Percentiles rank a stretch among this genome's conserved stretches.
phyloP scores from a whole-genome alignment of 2,888 invertebrate species.

The Melanophora roralis region DNA sequence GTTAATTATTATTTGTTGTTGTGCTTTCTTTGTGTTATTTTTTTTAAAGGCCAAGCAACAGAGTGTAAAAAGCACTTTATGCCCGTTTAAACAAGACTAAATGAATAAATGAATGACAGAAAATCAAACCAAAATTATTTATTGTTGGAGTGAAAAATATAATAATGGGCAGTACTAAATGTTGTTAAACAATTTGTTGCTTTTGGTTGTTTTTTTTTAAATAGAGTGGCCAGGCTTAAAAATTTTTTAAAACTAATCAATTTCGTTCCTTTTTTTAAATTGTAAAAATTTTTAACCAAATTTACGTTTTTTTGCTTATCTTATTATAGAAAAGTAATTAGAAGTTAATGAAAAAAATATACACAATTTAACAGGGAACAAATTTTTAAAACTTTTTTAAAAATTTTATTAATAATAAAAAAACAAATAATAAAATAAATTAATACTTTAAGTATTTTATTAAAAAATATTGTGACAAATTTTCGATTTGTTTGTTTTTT shows the following conservation, averaged over 20 bases:
- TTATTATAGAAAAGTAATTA: no score
- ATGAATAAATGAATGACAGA: conserved; percentile 12
- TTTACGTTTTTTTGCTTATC: no score
- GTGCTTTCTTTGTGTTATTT: background rate
- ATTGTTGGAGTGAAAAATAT: conserved; percentile 17
- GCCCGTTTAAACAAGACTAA: conserved; percentile 39
- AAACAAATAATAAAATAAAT: no score
- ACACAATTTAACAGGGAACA: no score
- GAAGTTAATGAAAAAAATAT: no score
- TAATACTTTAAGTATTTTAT: no score
- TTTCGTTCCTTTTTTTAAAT: no score
- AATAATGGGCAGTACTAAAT: conserved; percentile 16
- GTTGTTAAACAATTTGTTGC: background rate
- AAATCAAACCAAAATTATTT: background rate
- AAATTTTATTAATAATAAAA: no score
- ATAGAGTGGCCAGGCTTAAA: background rate
- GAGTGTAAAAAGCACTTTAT: background rate
- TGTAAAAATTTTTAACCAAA: no score
- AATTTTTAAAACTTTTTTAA: no score
- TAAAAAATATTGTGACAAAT: no score
- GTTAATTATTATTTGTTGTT: background rate
- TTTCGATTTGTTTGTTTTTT: no score
- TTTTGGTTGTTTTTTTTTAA: background rate
- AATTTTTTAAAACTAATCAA: background rate
- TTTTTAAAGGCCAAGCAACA: conserved; percentile 15